These are phyloP conservation scores for Australoheros scitulus DNA, from an alignment of 2,113 vertebrate species.

Conservation along the genomic window DNA sequence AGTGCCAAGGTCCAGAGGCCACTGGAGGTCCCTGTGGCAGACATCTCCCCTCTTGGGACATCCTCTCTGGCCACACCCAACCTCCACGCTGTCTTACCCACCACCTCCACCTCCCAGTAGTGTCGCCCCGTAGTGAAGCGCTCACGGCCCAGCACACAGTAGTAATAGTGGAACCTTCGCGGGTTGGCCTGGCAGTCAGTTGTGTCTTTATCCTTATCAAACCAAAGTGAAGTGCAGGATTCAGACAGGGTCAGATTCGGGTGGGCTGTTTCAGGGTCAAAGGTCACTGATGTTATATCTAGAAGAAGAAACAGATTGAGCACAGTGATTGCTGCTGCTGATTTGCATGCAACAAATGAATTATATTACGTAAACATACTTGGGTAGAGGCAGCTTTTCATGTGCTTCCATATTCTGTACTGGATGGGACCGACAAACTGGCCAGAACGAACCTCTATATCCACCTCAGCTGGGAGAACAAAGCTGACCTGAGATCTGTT, in stretches of 20 bases:
- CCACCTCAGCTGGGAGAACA: slow-evolving; percentile 64
- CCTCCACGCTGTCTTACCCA: slow-evolving; percentile 77
- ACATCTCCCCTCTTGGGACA: slow-evolving; percentile 74
- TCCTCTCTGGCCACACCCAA: slow-evolving; percentile 78
- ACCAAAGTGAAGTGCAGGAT: slow-evolving; percentile 67
- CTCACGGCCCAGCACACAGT: slow-evolving; percentile 68
- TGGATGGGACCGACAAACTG: slow-evolving; percentile 80
- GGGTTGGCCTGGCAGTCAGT: slow-evolving; percentile 43
- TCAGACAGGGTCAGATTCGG: slow-evolving; percentile 70
- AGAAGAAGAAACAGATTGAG: background rate
- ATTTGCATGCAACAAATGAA: background rate
- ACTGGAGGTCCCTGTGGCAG: slow-evolving; percentile 52
- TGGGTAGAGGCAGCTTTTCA: slow-evolving; percentile 81
- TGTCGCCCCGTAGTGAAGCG: slow-evolving; percentile 76
- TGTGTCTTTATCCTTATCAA: slow-evolving; percentile 62
- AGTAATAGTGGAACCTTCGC: slow-evolving; percentile 77
- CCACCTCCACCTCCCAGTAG: slow-evolving; percentile 83
- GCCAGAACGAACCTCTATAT: slow-evolving; percentile 70
- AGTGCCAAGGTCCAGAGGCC: slow-evolving; percentile 80
- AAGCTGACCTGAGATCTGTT: slow-evolving; percentile 77
- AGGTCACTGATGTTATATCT: slow-evolving; percentile 77
- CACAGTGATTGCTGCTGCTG: background rate
- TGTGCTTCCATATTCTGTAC: slow-evolving; percentile 83
- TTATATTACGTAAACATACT: slow-evolving; percentile 54
- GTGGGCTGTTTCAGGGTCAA: slow-evolving; percentile 80